Evolutionary conservation across 2,113 vertebrate genomes (phyloP).

Genomic region (Rhabdornis inornatus): DNA sequence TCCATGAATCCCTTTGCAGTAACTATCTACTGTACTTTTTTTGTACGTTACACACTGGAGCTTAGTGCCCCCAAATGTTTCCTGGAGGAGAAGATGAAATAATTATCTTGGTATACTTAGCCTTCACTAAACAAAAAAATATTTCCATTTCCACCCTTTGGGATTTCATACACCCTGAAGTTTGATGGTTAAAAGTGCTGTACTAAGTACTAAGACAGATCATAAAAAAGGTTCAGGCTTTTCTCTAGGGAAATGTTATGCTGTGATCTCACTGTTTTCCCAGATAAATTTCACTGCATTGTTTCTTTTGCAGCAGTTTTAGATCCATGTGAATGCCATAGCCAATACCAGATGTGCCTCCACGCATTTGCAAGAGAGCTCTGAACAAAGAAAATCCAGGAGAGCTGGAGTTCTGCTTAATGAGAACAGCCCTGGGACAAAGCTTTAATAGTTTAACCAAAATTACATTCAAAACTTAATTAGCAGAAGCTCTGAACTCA

Average conservation of each 20-base stretch:
- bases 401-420: conserved; percentile 42
- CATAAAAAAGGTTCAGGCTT: conserved; percentile 38
- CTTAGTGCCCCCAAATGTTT: background rate
- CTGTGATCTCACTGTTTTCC: conserved; percentile 62
- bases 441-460: conserved; percentile 72
- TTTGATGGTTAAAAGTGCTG: conserved; percentile 7
- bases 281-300: conserved; percentile 61
- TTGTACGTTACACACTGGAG: background rate
- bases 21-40: background rate
- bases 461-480: conserved; percentile 75
- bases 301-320: conserved; percentile 45
- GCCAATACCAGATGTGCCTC: conserved; percentile 48
- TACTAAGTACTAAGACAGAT: conserved; percentile 24
- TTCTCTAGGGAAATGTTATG: conserved; percentile 51
- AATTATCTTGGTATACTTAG: background rate
- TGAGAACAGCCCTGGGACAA: conserved; percentile 67
- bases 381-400: conserved; percentile 52
- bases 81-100: background rate
- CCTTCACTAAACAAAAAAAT: conserved; percentile 22
- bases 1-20: background rate
- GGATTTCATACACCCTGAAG: background rate
- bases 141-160: conserved; percentile 6
- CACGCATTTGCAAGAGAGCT: conserved; percentile 15
- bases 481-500: conserved; percentile 71
- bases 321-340: conserved; percentile 27